Conservation (phyloP, 2,113 vertebrate genomes). For the Pachycephala philippinensis region DNA sequence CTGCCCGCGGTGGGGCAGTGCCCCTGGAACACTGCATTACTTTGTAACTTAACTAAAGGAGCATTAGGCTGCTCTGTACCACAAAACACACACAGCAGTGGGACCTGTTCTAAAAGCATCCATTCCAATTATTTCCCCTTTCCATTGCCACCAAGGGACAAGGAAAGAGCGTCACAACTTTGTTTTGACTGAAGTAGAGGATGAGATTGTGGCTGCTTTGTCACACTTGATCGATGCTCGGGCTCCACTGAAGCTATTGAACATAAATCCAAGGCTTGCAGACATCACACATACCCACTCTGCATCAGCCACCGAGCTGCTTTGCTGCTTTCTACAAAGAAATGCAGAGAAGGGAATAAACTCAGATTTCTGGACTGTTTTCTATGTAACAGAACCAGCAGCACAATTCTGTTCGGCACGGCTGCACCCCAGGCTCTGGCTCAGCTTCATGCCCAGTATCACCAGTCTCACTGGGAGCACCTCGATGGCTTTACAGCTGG, state of each 20-base stretch:
- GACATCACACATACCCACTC: neutral
- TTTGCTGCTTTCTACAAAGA: neutral
- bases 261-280: neutral
- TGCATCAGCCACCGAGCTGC: neutral
- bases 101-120: neutral
- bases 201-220: neutral
- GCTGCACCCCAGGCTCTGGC: neutral
- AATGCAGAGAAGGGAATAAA: neutral
- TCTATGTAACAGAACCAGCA: neutral
- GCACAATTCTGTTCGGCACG: neutral
- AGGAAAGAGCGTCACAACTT: neutral
- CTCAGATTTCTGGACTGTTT: neutral
- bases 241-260: neutral
- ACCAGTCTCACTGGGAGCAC: neutral
- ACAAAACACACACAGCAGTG: neutral
- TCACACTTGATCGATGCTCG: neutral
- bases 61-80: neutral
- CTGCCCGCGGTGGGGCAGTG: neutral
- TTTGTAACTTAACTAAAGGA: neutral
- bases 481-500: neutral
- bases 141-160: neutral
- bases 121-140: neutral
- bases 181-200: neutral
- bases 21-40: neutral
- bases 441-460: neutral